phyloP scores from a whole-genome alignment of 2,888 invertebrate species.

The Proisotoma minuta region DNA sequence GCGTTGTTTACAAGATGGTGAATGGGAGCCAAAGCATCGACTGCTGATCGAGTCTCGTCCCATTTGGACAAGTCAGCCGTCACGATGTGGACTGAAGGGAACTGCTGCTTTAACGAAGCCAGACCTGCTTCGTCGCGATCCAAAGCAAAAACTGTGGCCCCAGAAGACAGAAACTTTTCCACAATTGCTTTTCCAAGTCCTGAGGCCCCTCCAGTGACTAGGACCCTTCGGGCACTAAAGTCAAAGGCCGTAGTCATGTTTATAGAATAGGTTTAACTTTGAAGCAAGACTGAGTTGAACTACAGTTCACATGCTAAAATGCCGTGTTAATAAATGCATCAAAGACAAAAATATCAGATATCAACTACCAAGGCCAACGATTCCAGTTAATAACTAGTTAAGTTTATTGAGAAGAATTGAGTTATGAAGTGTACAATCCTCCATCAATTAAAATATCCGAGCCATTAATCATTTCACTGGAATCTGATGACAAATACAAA shows the following conservation, averaged over 20 bases:
- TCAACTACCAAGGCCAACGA: no score
- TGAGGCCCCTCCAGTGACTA: constrained; percentile 28
- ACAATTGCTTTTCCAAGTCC: constrained; percentile 19
- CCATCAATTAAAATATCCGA: constrained; percentile 22
- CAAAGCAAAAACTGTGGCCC: constrained; percentile 20
- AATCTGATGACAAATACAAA: constrained; percentile 20
- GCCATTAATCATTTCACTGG: constrained; percentile 22
- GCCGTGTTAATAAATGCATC: no score
- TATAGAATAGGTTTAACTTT: no score
- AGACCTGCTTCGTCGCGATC: constrained; percentile 16
- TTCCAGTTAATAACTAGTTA: no score
- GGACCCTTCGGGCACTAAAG: constrained; percentile 19
- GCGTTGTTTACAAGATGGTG: constrained; percentile 27
- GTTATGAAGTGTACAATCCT: constrained; percentile 14
- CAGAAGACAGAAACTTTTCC: constrained; percentile 20
- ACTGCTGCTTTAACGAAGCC: constrained; percentile 3
- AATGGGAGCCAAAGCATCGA: constrained; percentile 20
- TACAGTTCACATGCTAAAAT: no score
- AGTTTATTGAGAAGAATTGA: no score
- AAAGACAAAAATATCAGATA: no score
- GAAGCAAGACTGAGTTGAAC: no score
- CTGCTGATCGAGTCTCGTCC: constrained; percentile 14
- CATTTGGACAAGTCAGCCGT: constrained; percentile 20
- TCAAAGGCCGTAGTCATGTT: no score
- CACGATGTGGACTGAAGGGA: constrained; percentile 14